A percentile compares a stretch with the other conserved stretches of the same genome.
Evolutionary conservation across 2,888 invertebrate species (phyloP).

Genomic region (Meta bourneti): DNA sequence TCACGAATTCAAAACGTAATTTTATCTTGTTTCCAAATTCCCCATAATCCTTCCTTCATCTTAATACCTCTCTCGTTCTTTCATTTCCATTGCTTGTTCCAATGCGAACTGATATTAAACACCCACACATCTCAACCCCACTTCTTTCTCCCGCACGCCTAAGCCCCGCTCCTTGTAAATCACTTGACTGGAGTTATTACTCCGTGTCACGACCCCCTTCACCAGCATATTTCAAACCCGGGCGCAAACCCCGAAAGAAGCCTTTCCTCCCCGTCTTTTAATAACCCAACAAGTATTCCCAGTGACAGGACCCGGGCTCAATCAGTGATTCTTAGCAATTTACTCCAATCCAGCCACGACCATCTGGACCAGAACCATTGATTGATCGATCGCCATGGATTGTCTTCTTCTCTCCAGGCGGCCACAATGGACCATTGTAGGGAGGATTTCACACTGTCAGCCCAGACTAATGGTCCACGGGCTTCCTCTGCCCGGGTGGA

Average conservation of each 20-base stretch:
- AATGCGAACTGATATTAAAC: too few species aligned
- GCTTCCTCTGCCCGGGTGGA: slow-evolving; percentile 29
- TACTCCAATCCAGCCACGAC: slow-evolving; percentile 62
- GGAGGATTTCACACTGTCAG: slow-evolving; percentile 52
- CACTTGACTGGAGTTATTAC: neutral
- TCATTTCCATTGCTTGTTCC: too few species aligned
- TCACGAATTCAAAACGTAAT: too few species aligned
- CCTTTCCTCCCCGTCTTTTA: slow-evolving; percentile 13
- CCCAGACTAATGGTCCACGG: slow-evolving; percentile 55
- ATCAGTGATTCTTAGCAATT: slow-evolving; percentile 69
- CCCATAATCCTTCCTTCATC: too few species aligned
- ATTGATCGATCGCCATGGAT: slow-evolving; percentile 67
- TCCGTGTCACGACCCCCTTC: neutral
- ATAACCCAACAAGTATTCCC: slow-evolving; percentile 28
- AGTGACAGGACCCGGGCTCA: slow-evolving; percentile 1
- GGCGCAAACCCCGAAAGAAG: neutral
- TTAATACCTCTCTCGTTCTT: too few species aligned
- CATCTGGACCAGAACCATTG: slow-evolving; percentile 67
- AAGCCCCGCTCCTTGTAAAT: neutral
- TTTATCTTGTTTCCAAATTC: too few species aligned
- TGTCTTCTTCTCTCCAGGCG: slow-evolving; percentile 43
- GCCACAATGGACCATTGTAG: slow-evolving; percentile 62
- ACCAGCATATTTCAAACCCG: neutral
- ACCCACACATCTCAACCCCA: neutral
- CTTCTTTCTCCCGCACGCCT: neutral